Percentiles rank a stretch among this genome's conserved stretches.
These are phyloP conservation scores for Rhagium mordax DNA, from an alignment of 2,888 invertebrate genomes.

Conservation along the genomic window DNA sequence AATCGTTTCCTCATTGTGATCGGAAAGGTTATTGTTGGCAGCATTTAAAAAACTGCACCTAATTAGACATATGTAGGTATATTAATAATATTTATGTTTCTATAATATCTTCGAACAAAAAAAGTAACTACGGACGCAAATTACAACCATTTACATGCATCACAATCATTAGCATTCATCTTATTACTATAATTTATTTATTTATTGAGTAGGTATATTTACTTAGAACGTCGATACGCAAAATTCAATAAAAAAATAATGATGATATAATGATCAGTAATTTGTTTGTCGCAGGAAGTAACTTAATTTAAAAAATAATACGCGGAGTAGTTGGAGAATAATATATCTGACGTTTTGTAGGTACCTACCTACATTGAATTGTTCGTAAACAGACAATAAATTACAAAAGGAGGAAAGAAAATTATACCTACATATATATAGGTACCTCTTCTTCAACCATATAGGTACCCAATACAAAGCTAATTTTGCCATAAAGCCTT, in stretches of 20 bases:
- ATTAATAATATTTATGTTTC: not conserved
- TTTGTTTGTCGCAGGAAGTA: not conserved
- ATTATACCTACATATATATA: too few relatives aligned
- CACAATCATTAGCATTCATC: not conserved
- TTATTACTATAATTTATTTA: constrained; percentile 8
- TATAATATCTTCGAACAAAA: not conserved
- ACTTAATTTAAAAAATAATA: constrained; percentile 1
- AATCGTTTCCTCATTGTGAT: too few relatives aligned
- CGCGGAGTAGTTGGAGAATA: not conserved
- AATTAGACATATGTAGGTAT: not conserved
- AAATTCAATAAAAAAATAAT: constrained; percentile 3
- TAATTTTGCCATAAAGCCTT: too few relatives aligned
- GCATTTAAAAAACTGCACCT: too few relatives aligned
- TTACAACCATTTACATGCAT: not conserved
- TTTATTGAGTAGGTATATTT: not conserved
- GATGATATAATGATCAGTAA: not conserved
- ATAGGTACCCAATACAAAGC: too few relatives aligned
- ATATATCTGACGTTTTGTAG: too few relatives aligned
- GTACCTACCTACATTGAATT: too few relatives aligned
- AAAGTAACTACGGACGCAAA: not conserved
- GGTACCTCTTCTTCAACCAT: too few relatives aligned
- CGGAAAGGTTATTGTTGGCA: too few relatives aligned
- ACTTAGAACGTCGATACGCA: not conserved
- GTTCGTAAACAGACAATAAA: too few relatives aligned
- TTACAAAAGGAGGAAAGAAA: too few relatives aligned